phyloP scores from a whole-genome alignment of 1,140 invertebrate species.

The Saccostrea cuccullata region DNA sequence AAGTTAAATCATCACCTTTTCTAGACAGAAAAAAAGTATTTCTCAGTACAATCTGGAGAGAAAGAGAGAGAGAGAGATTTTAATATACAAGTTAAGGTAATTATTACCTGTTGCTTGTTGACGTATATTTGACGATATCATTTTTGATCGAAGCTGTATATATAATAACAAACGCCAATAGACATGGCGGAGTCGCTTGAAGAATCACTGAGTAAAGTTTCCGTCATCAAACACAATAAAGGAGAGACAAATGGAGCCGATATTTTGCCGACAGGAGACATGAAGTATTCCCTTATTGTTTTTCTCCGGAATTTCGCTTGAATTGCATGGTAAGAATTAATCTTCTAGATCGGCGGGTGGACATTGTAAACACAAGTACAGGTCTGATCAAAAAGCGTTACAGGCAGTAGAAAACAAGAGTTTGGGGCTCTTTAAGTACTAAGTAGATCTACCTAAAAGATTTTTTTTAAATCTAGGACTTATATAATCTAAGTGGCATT shows the following conservation, averaged over 20 bases:
- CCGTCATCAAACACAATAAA: neutral
- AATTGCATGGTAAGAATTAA: conserved; percentile 55
- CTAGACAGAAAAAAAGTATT: too few species aligned
- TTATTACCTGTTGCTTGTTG: neutral
- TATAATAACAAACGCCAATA: neutral
- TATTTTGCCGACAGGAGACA: conserved; percentile 39
- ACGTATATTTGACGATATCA: neutral
- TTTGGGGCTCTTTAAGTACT: too few species aligned
- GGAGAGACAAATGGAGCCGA: neutral
- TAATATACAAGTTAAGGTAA: neutral
- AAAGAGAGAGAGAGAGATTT: too few species aligned
- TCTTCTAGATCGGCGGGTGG: neutral
- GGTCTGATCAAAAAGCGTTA: neutral
- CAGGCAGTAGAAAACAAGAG: too few species aligned
- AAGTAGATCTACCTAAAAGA: too few species aligned
- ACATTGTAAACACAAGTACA: neutral
- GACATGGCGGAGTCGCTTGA: neutral
- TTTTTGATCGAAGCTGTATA: neutral
- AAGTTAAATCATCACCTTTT: too few species aligned
- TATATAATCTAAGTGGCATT: too few species aligned
- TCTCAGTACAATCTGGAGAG: too few species aligned
- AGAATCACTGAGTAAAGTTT: neutral
- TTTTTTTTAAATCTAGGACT: too few species aligned
- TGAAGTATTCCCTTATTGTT: conserved; percentile 49
- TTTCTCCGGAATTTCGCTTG: conserved; percentile 60